These are phyloP conservation scores for Lasioglossum morio DNA, from an alignment of 2,888 invertebrate genomes.

Conservation along the genomic window DNA sequence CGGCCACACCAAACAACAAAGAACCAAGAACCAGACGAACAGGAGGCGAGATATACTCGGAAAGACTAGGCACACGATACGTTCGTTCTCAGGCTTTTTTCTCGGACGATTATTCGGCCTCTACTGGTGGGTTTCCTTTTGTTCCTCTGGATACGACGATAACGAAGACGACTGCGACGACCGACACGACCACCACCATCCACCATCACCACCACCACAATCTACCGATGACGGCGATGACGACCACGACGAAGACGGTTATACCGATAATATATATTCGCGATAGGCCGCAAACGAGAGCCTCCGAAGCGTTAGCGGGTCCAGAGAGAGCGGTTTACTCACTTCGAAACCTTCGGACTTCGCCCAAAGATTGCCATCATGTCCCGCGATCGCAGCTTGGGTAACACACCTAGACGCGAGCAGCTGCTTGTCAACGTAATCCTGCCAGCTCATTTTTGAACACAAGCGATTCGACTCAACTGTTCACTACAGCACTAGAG, in stretches of 20 bases:
- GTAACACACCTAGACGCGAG: slow-evolving; percentile 97
- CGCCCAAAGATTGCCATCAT: slow-evolving; percentile 98
- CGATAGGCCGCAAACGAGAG: slow-evolving; percentile 16
- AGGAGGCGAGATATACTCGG: slow-evolving; percentile 5
- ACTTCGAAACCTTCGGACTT: slow-evolving; percentile 97
- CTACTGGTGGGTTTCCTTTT: slow-evolving; percentile 60
- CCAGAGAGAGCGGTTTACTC: slow-evolving; percentile 85
- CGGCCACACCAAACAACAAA: slow-evolving; percentile 22
- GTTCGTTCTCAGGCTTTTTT: slow-evolving; percentile 2
- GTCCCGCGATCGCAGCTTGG: slow-evolving; percentile 97
- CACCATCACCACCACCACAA: slow-evolving; percentile 11
- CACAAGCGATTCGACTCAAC: slow-evolving; percentile 72
- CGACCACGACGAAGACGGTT: not conserved
- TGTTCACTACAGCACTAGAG: slow-evolving; percentile 78
- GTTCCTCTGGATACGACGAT: slow-evolving; percentile 32
- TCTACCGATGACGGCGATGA: not conserved
- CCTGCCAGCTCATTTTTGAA: slow-evolving; percentile 96
- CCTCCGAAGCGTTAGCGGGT: slow-evolving; percentile 43
- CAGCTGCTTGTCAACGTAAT: slow-evolving; percentile 98
- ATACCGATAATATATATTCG: not conserved
- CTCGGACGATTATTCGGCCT: slow-evolving; percentile 24
- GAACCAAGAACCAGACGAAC: not conserved
- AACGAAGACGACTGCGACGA: not conserved
- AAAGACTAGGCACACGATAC: not conserved
- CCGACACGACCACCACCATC: slow-evolving; percentile 6